Conservation (phyloP, 1,140 invertebrate genomes). For the Heliconius hermathena region DNA sequence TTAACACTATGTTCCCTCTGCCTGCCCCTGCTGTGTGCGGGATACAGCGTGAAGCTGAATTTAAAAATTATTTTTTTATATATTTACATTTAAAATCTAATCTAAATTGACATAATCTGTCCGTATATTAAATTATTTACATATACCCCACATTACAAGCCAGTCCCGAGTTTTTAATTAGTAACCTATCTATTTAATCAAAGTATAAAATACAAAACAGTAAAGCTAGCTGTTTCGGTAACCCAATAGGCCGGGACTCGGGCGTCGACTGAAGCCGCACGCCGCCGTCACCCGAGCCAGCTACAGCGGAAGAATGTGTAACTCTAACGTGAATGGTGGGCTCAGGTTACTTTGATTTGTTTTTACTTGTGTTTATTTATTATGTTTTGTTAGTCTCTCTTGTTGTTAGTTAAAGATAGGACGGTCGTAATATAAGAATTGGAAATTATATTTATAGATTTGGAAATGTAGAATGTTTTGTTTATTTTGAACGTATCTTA, state of each 20-base stretch:
- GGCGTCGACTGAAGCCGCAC: constrained; percentile 26
- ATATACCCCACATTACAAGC: too few relatives aligned
- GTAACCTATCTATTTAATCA: constrained; percentile 6
- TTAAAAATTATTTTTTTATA: too few relatives aligned
- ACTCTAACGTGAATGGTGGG: not conserved
- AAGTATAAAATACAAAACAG: constrained; percentile 1
- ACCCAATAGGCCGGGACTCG: constrained; percentile 19
- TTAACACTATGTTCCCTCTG: too few relatives aligned
- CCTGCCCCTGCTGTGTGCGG: too few relatives aligned
- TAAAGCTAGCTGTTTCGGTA: constrained; percentile 22
- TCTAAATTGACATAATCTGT: not conserved
- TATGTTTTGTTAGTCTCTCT: too few relatives aligned
- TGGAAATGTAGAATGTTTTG: too few relatives aligned
- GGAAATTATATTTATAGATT: too few relatives aligned
- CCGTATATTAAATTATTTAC: not conserved
- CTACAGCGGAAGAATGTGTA: constrained; percentile 27
- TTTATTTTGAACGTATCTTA: too few relatives aligned
- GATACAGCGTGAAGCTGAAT: too few relatives aligned
- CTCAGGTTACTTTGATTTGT: constrained; percentile 27
- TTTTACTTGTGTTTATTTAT: not conserved
- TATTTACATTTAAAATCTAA: not conserved
- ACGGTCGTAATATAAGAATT: too few relatives aligned
- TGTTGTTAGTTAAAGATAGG: too few relatives aligned
- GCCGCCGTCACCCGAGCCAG: constrained; percentile 23
- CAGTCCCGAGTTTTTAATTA: not conserved